Evolutionary conservation across 2,113 vertebrate species (phyloP).

Genomic region (Pipra filicauda): DNA sequence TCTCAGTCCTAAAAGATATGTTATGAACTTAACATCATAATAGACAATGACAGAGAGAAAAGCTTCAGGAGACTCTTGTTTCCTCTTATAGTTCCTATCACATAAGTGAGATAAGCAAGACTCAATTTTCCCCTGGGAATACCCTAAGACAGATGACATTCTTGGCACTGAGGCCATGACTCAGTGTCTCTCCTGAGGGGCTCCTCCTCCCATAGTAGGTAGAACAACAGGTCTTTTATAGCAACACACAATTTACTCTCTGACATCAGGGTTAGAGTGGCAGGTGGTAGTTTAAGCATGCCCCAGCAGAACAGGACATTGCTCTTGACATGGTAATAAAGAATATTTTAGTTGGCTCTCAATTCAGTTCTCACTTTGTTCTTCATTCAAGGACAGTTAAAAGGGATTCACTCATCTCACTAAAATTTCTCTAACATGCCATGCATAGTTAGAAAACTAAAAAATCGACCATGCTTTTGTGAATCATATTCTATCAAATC

Average conservation of each 20-base stretch:
- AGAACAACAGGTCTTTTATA: neutral
- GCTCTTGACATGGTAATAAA: neutral
- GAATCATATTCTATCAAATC: constrained; percentile 21
- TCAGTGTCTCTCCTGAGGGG: neutral
- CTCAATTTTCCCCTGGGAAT: neutral
- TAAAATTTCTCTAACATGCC: neutral
- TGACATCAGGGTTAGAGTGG: neutral
- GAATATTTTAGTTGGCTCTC: neutral
- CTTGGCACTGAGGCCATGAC: neutral
- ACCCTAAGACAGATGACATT: neutral
- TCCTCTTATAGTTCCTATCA: neutral
- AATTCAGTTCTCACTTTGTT: neutral
- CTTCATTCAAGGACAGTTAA: neutral
- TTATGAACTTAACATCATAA: neutral
- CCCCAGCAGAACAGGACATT: neutral
- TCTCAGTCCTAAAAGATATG: neutral
- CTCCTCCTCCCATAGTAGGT: neutral
- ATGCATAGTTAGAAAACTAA: neutral
- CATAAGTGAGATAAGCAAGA: neutral
- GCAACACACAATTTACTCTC: neutral
- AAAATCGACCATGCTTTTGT: neutral
- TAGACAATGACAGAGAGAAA: neutral
- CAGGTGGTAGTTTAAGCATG: neutral
- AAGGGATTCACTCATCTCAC: neutral
- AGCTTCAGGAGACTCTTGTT: neutral